These are phyloP conservation scores for Mesodorylaimus sp. DNA, from an alignment of 2,888 invertebrate species.

Conservation along the genomic window DNA sequence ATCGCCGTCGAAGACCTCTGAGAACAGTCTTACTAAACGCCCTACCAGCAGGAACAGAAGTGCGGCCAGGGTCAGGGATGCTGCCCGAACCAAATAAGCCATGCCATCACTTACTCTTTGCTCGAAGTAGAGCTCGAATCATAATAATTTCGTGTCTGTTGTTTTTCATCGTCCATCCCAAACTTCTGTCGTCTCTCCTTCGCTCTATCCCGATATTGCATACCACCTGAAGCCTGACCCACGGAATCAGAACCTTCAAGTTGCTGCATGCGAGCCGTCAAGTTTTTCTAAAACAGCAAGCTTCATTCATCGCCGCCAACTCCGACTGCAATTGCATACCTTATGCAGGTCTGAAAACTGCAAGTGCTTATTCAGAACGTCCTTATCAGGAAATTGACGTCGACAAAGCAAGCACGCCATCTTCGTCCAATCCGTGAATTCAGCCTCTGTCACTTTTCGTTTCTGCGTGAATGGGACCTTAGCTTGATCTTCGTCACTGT, in stretches of 20 bases:
- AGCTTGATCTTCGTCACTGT: conserved; percentile 3
- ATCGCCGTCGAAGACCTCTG: too few relatives aligned
- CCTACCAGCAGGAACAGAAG: too few relatives aligned
- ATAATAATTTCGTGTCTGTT: conserved; percentile 12
- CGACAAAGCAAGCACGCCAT: conserved; percentile 84
- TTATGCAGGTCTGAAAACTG: conserved; percentile 84
- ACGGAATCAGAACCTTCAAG: too few relatives aligned
- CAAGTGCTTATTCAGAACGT: conserved; percentile 66
- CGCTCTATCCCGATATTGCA: conserved; percentile 70
- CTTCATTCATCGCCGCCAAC: background rate
- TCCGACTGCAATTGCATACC: conserved; percentile 17
- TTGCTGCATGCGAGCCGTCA: conserved; percentile 11
- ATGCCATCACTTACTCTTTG: too few relatives aligned
- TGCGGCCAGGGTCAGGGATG: too few relatives aligned
- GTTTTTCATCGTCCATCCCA: conserved; percentile 58
- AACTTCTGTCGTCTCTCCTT: conserved; percentile 83
- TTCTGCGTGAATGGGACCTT: background rate
- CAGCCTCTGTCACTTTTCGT: conserved; percentile 19
- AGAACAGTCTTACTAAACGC: too few relatives aligned
- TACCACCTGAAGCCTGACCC: background rate
- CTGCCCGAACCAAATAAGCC: too few relatives aligned
- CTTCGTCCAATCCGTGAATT: conserved; percentile 56
- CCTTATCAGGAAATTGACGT: conserved; percentile 71
- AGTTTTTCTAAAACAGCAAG: conserved; percentile 15
- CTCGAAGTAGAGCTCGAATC: too few relatives aligned